Base-by-base conservation (phyloP, 2,888 invertebrate species). In the Baronia brevicornis region DNA sequence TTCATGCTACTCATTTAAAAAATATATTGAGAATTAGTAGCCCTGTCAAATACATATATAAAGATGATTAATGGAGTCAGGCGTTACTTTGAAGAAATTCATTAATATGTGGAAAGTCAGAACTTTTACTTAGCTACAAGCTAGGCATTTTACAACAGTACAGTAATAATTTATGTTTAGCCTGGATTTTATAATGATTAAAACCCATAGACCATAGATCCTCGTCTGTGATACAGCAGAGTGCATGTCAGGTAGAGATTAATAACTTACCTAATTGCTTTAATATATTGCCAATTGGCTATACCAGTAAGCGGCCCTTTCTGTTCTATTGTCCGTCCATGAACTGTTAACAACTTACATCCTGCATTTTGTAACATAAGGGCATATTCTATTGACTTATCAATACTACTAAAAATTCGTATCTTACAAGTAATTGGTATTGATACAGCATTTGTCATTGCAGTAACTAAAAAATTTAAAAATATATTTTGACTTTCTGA, bases 361-460 rank as follows among this genome's bases (percentile, higher is more conserved):
- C 99, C 97, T 28, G 98, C 94, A n/a, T 85, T 82, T 77, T 98
- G 97, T 43, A 99, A 75, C 95, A 97, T 95, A 73, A 92, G 86
- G 3, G 98, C 98, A 87, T 98, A 99, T 36, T 89, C 74, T 8
- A 98, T 88, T 0, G 98, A 97, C 67, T 91, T 94, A 23, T 91
- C 87, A 24, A 95, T 82, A 57, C 91, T 92, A 33, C 93, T 90
- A 80, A 97, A 97, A 41, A 97, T 89, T 48, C 99, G 88, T 26
- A 99, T 91, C 86, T 99, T 99, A 71, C 97, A 98, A 7, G 97
- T 97, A n/a, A 99, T 91, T 20, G 98, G 98, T 35, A 98, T 87
- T 39, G 88, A 86, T 4, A 95, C 86, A 43, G 90, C 87, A 55
- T 86, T 74, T 41, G 89, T 88, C 62, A 95, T 86, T 3, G 88